Conservation (phyloP, 2,113 vertebrate genomes). For the Salvelinus namaycush region DNA sequence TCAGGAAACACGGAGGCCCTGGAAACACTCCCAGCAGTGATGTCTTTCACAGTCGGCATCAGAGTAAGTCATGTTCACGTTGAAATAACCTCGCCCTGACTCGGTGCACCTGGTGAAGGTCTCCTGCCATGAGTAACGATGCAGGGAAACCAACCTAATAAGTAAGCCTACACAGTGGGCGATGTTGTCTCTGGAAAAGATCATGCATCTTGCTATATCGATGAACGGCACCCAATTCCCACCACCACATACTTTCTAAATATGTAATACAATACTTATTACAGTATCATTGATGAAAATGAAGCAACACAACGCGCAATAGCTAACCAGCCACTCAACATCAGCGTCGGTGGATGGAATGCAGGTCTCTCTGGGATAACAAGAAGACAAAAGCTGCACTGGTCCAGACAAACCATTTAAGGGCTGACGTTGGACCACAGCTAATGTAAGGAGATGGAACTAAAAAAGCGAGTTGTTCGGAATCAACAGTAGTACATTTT, state of each 20-base stretch:
- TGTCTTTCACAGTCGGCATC: not conserved
- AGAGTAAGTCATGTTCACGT: not conserved
- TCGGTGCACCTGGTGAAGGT: no score
- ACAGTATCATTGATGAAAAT: not conserved
- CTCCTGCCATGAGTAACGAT: no score
- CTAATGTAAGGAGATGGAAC: slow-evolving; percentile 23
- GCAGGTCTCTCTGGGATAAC: not conserved
- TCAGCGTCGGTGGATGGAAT: not conserved
- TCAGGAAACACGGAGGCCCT: not conserved
- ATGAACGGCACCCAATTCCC: no score
- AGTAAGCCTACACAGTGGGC: no score
- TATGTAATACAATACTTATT: no score
- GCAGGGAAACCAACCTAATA: no score
- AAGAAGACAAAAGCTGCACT: not conserved
- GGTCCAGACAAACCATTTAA: not conserved
- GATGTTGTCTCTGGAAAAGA: no score
- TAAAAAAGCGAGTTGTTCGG: slow-evolving; percentile 10
- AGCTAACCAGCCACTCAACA: not conserved
- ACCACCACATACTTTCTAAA: no score
- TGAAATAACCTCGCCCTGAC: not conserved
- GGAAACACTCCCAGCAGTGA: not conserved
- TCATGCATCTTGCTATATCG: no score
- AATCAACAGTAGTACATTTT: slow-evolving; percentile 29
- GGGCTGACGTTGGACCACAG: not conserved
- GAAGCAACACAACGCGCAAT: not conserved